Conservation (phyloP, 2,113 vertebrate species). For the Notothenia coriiceps region DNA sequence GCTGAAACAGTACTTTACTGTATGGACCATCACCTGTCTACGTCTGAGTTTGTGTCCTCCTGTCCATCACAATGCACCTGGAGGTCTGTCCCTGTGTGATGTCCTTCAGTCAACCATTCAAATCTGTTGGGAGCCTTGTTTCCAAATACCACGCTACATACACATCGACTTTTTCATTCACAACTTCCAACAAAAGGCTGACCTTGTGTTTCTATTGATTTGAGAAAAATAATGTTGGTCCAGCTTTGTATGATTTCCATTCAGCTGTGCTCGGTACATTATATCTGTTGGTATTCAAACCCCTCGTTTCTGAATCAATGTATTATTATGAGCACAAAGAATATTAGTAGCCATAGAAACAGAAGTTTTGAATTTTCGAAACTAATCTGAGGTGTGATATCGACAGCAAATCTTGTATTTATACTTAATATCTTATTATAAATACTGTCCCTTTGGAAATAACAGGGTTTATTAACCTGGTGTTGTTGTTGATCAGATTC, state of each 20-base stretch:
- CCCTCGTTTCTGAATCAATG: slow-evolving; percentile 21
- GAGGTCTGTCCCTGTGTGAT: slow-evolving; percentile 3
- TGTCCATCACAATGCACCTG: slow-evolving; percentile 6
- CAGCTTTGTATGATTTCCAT: slow-evolving; percentile 34
- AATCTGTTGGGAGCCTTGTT: slow-evolving; percentile 9
- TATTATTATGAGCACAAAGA: slow-evolving; percentile 19
- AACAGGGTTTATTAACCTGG: slow-evolving; percentile 15
- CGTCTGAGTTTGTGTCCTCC: not conserved
- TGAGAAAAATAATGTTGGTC: slow-evolving; percentile 15
- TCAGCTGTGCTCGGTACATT: slow-evolving; percentile 18
- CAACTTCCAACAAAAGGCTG: slow-evolving; percentile 26
- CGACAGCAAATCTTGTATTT: not conserved
- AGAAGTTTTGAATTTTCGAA: slow-evolving; percentile 18
- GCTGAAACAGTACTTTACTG: slow-evolving; percentile 3
- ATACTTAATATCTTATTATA: slow-evolving; percentile 25
- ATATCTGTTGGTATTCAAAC: slow-evolving; percentile 25
- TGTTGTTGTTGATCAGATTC: slow-evolving; percentile 32
- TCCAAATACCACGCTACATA: slow-evolving; percentile 20
- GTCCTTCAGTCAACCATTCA: slow-evolving; percentile 13
- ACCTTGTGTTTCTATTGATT: slow-evolving; percentile 43
- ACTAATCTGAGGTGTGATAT: not conserved
- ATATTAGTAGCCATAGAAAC: slow-evolving; percentile 29
- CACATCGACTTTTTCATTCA: slow-evolving; percentile 23
- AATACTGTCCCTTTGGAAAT: slow-evolving; percentile 8
- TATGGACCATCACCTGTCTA: not conserved